Evolutionary conservation across 1,140 invertebrate species (phyloP).

Genomic region (Mactra quadrangularis): DNA sequence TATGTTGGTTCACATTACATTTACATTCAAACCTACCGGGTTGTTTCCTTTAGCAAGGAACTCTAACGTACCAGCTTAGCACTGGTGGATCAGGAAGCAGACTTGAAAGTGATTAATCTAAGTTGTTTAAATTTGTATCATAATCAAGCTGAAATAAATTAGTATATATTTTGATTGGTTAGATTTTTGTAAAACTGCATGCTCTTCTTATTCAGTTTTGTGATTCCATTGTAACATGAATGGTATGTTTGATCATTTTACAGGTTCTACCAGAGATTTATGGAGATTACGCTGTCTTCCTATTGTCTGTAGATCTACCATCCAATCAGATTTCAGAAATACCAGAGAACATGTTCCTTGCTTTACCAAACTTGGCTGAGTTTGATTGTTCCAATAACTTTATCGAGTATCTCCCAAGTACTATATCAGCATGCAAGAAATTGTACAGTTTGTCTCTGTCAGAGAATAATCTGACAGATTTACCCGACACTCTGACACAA

Average conservation of each 20-base stretch:
- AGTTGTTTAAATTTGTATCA: no score
- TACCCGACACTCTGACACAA: constrained; percentile 65
- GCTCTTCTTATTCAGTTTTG: no score
- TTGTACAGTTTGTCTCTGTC: constrained; percentile 61
- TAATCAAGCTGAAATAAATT: no score
- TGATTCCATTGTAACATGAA: no score
- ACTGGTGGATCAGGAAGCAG: no score
- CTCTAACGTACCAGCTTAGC: no score
- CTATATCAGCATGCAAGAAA: constrained; percentile 63
- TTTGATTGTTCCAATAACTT: constrained; percentile 65
- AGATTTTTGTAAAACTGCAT: no score
- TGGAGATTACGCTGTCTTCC: constrained; percentile 60
- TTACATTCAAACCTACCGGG: no score
- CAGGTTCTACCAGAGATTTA: constrained; percentile 58
- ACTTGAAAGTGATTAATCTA: no score
- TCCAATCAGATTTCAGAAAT: constrained; percentile 49
- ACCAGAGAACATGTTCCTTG: constrained; percentile 58
- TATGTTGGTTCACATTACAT: no score
- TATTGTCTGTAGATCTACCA: constrained; percentile 56
- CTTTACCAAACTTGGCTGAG: constrained; percentile 66
- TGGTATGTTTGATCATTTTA: not conserved
- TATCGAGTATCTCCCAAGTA: constrained; percentile 64
- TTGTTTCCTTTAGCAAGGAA: no score
- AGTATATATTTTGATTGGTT: no score
- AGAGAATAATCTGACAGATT: constrained; percentile 63